These are phyloP conservation scores for Selenia dentaria DNA, from an alignment of 2,888 invertebrate species.

Conservation along the genomic window DNA sequence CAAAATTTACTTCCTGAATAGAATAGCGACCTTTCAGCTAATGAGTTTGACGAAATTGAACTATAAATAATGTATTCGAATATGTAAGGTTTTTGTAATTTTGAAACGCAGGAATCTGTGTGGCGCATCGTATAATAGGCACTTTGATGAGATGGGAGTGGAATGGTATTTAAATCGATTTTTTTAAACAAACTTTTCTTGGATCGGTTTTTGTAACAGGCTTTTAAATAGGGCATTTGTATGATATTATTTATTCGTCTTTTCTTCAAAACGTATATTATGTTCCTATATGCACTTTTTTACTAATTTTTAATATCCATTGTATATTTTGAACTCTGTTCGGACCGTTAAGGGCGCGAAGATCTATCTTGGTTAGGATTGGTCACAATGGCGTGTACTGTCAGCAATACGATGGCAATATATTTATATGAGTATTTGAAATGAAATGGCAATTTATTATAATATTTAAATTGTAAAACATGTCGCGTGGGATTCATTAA, in stretches of 20 bases:
- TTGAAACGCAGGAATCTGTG: too few species aligned
- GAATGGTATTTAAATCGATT: too few species aligned
- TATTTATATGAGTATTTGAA: conserved; percentile 31
- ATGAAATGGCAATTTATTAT: conserved; percentile 35
- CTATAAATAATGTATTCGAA: too few species aligned
- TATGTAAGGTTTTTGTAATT: too few species aligned
- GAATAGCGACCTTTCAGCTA: too few species aligned
- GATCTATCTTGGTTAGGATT: conserved; percentile 20
- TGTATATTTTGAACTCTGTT: conserved; percentile 41
- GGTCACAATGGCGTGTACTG: conserved; percentile 36
- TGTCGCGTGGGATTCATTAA: conserved; percentile 31
- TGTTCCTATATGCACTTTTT: conserved; percentile 53
- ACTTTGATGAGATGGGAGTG: too few species aligned
- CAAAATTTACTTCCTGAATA: too few species aligned
- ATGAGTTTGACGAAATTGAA: too few species aligned
- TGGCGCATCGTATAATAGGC: too few species aligned
- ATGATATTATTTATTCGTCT: conserved; percentile 35
- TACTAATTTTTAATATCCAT: conserved; percentile 34
- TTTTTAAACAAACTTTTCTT: too few species aligned
- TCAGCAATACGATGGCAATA: conserved; percentile 35
- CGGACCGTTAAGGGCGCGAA: conserved; percentile 32
- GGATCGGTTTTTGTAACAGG: too few species aligned
- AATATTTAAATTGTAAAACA: conserved; percentile 46
- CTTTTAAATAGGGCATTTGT: conserved; percentile 42
- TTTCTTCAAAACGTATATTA: conserved; percentile 38